These are phyloP conservation scores for Papilio glaucus DNA, from an alignment of 1,140 invertebrate species.

Conservation along the genomic window DNA sequence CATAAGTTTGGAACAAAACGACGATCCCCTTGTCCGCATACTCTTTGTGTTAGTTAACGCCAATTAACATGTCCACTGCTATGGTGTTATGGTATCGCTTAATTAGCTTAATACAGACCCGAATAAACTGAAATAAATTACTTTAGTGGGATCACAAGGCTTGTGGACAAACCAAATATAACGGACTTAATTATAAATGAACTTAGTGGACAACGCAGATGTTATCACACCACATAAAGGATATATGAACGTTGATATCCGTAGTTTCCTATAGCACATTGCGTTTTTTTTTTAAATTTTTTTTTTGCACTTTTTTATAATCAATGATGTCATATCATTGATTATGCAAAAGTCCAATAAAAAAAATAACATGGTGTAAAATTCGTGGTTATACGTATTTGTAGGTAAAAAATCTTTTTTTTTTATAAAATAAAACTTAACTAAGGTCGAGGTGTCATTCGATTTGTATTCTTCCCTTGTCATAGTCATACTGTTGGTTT, in stretches of 20 bases:
- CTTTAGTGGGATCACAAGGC: background rate
- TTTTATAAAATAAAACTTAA: no score
- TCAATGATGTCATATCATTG: no score
- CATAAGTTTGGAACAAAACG: background rate
- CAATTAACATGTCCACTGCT: background rate
- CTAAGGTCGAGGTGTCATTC: no score
- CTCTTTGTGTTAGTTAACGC: background rate
- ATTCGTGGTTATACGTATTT: no score
- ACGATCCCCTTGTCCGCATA: background rate
- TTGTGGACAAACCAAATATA: background rate
- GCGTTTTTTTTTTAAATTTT: no score
- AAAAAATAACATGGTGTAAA: no score
- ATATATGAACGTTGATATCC: background rate
- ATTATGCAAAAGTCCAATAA: no score
- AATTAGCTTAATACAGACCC: background rate
- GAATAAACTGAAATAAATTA: background rate
- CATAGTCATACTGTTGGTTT: no score
- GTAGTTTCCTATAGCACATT: no score
- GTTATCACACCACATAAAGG: background rate
- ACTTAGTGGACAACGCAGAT: background rate
- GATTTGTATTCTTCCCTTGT: no score
- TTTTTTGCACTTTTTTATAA: no score
- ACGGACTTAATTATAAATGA: background rate
- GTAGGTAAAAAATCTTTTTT: no score
- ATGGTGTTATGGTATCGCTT: background rate